Percentiles rank a stretch among this genome's conserved stretches.
Conservation (phyloP, 2,113 vertebrate species). For the Bujurquina vittata region DNA sequence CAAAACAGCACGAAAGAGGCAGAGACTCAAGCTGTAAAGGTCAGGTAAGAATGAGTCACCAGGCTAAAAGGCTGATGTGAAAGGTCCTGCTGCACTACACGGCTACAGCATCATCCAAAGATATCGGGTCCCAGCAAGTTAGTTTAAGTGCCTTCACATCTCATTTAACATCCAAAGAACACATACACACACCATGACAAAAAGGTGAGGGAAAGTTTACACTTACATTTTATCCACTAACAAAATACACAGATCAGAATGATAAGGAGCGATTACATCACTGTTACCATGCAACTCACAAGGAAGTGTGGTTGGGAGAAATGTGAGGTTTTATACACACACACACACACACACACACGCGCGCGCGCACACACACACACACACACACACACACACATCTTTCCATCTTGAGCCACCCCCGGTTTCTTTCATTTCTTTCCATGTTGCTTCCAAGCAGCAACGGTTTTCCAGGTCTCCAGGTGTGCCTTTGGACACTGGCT, state of each 20-base stretch:
- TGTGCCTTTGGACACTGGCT: too few relatives aligned
- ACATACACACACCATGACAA: background rate
- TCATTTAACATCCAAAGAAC: background rate
- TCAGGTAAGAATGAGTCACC: slow-evolving; percentile 11
- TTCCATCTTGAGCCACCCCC: too few relatives aligned
- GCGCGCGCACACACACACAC: background rate
- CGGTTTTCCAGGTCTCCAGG: too few relatives aligned
- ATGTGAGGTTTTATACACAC: background rate
- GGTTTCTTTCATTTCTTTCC: too few relatives aligned
- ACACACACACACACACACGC: background rate
- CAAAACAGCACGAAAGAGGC: slow-evolving; percentile 19
- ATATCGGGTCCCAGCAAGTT: background rate
- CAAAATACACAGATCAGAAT: slow-evolving; percentile 14
- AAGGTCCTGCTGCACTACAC: slow-evolving; percentile 23
- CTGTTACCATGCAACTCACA: slow-evolving; percentile 9
- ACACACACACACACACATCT: background rate
- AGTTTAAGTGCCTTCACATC: background rate
- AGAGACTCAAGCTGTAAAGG: slow-evolving; percentile 14
- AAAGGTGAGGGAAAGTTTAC: slow-evolving; percentile 3
- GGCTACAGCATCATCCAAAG: background rate
- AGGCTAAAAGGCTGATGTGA: slow-evolving; percentile 26
- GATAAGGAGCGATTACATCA: background rate
- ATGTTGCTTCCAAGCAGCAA: too few relatives aligned
- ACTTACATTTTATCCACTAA: slow-evolving; percentile 19
- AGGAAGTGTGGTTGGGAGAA: background rate